These are phyloP conservation scores for Copidosoma aretas DNA, from an alignment of 2,888 invertebrate genomes.

Conservation along the genomic window DNA sequence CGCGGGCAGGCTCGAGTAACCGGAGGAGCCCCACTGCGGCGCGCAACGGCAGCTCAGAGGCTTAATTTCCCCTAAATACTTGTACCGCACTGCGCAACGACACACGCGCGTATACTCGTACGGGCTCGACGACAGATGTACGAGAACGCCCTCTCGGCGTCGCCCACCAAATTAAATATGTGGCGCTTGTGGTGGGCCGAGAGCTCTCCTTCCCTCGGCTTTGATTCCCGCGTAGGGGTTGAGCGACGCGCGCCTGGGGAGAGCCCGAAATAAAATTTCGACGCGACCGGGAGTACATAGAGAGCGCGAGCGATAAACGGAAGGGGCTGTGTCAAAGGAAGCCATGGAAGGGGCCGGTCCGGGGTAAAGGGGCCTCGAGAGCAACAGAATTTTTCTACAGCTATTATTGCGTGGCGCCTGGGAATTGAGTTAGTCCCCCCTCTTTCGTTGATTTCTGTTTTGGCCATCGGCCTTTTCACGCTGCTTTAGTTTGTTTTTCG, in stretches of 20 bases:
- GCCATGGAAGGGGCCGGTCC: no score
- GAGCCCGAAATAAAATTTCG: conserved; percentile 20
- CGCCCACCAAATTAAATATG: conserved; percentile 56
- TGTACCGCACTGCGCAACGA: no score
- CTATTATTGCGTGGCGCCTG: neutral
- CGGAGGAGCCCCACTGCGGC: no score
- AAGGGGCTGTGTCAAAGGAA: conserved; percentile 14
- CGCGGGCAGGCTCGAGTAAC: no score
- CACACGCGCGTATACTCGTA: conserved; percentile 8
- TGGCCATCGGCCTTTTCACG: neutral
- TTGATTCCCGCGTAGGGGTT: conserved; percentile 38
- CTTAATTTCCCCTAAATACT: no score
- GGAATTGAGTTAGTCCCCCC: neutral
- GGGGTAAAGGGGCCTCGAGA: no score
- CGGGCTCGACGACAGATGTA: conserved; percentile 57
- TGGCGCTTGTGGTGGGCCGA: conserved; percentile 39
- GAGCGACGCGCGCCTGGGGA: conserved; percentile 9
- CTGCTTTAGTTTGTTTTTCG: neutral
- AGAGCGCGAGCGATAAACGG: conserved; percentile 9
- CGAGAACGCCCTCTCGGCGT: conserved; percentile 55
- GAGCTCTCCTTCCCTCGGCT: conserved; percentile 2
- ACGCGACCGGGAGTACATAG: neutral
- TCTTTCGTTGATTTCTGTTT: neutral
- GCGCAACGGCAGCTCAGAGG: no score
- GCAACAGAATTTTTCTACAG: neutral